Percentiles rank a stretch among this genome's conserved stretches.
phyloP scores from a whole-genome alignment of 2,888 invertebrate genomes.

The Spodoptera littoralis region DNA sequence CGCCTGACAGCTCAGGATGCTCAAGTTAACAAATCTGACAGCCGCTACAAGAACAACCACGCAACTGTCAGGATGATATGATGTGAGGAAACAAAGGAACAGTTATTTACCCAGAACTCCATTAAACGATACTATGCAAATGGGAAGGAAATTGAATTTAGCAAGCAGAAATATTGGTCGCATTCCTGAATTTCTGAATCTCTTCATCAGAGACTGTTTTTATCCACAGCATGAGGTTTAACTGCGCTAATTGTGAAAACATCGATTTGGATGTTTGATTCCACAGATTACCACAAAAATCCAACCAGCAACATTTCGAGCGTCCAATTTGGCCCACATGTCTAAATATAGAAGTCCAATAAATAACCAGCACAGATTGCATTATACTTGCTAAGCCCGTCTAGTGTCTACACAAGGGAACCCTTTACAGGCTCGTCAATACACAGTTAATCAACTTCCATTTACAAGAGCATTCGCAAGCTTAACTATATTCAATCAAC shows the following conservation, averaged over 20 bases:
- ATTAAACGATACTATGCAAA: slow-evolving; percentile 18
- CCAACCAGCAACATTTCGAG: background rate
- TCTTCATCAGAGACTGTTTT: too few relatives aligned
- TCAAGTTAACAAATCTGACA: slow-evolving; percentile 56
- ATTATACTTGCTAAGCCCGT: slow-evolving; percentile 48
- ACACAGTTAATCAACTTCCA: slow-evolving; percentile 50
- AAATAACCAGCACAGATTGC: slow-evolving; percentile 20
- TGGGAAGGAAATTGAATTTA: slow-evolving; percentile 8
- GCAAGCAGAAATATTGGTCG: slow-evolving; percentile 1
- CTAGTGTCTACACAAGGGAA: slow-evolving; percentile 10
- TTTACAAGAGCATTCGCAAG: slow-evolving; percentile 35
- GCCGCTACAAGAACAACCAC: slow-evolving; percentile 32
- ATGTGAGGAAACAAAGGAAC: slow-evolving; percentile 9
- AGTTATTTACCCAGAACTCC: slow-evolving; percentile 9
- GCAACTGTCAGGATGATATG: slow-evolving; percentile 23
- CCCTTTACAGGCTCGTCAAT: slow-evolving; percentile 24
- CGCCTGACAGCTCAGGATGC: slow-evolving; percentile 45
- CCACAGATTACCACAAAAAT: too few relatives aligned
- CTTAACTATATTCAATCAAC: slow-evolving; percentile 68
- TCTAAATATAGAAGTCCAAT: slow-evolving; percentile 28
- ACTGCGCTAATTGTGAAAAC: slow-evolving; percentile 9
- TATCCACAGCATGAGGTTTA: background rate
- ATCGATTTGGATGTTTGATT: too few relatives aligned
- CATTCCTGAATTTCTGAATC: background rate
- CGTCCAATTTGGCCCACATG: slow-evolving; percentile 15